A percentile compares a stretch with the other conserved stretches of the same genome.
Evolutionary conservation across 2,888 invertebrate species (phyloP).

Genomic region (Dynastes grantii): DNA sequence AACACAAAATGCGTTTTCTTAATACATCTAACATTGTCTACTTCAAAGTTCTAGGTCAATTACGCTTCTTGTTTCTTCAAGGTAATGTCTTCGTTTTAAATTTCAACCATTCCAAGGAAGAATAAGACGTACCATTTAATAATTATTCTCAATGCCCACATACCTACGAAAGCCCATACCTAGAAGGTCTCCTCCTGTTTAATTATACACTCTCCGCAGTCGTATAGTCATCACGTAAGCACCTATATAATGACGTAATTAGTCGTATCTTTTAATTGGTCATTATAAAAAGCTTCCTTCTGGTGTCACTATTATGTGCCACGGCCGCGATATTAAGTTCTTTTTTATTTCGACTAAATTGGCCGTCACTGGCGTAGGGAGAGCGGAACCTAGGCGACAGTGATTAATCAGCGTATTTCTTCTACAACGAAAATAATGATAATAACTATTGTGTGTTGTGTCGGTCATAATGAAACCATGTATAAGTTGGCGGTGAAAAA

Average conservation of each 20-base stretch:
- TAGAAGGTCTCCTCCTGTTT: neutral
- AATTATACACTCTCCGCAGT: constrained; percentile 3
- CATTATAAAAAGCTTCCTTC: constrained; percentile 9
- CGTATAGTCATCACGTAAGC: constrained; percentile 7
- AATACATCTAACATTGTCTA: too few relatives aligned
- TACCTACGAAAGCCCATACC: too few relatives aligned
- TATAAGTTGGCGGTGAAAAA: too few relatives aligned
- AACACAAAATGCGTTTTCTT: too few relatives aligned
- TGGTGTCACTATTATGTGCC: constrained; percentile 8
- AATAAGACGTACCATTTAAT: too few relatives aligned
- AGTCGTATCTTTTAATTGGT: constrained; percentile 18
- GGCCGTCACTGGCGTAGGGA: constrained; percentile 5
- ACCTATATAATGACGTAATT: constrained; percentile 19
- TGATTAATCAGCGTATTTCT: neutral
- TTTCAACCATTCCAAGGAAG: too few relatives aligned
- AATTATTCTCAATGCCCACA: too few relatives aligned
- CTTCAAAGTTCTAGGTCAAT: too few relatives aligned
- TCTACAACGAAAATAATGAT: constrained; percentile 16
- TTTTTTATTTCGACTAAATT: constrained; percentile 19
- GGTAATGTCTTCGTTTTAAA: too few relatives aligned
- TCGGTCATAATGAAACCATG: too few relatives aligned
- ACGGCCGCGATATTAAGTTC: neutral
- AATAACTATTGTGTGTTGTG: neutral
- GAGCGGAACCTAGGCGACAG: neutral
- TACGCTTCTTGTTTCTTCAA: too few relatives aligned